Base-by-base conservation (phyloP, 2,113 vertebrate genomes). In the Solea solea region DNA sequence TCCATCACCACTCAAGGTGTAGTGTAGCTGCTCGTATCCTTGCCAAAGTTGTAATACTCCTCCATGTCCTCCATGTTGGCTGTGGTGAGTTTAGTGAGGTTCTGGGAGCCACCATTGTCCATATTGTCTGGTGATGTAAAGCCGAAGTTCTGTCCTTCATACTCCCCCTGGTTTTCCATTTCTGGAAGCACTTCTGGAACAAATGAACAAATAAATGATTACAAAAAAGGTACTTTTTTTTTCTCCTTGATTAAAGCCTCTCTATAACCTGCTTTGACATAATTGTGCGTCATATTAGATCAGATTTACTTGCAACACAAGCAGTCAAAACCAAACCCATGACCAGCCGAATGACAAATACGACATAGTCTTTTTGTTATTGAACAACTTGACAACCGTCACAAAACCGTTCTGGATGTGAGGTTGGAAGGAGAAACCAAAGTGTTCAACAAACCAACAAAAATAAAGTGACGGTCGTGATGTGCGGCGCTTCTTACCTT, bases 31-130 rank as follows among this genome's bases (percentile, higher is more conserved):
- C 78, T 89, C 12, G 92, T 88, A 68, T 94, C 93, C 75, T 94
- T 94, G 70, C 91, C 92, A 55, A 94, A 94, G 63, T 95, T 96
- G 91, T 99, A 99, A 84, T 97, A 99, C 16, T 96, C 96, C 93
- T 98, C 96, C 86, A 92, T 92, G 83, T 99, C 96, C 64, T 97
- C 96, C 94, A 98, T 96, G 92, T 96, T 95, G 72, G 96, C 96
- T 48, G 96, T 96, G 0, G 95, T 91, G 86, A 98, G 94, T 41
- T 94, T 94, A 0, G 95, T 76, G n/a, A 95, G 59, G 88, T 94
- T 92, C n/a, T 95, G 95, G 66, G 93, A 91, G 60, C 92, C 81
- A 70, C 84, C 88, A 81, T 92, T 93, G 86, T 91, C 91, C 88
- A 93, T 91, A 58, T 64, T 94, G 74, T 94, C 91, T 25, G 93